These are phyloP conservation scores for Sigmodon hispidus DNA, from an alignment of 2,113 vertebrate genomes.

Conservation along the genomic window DNA sequence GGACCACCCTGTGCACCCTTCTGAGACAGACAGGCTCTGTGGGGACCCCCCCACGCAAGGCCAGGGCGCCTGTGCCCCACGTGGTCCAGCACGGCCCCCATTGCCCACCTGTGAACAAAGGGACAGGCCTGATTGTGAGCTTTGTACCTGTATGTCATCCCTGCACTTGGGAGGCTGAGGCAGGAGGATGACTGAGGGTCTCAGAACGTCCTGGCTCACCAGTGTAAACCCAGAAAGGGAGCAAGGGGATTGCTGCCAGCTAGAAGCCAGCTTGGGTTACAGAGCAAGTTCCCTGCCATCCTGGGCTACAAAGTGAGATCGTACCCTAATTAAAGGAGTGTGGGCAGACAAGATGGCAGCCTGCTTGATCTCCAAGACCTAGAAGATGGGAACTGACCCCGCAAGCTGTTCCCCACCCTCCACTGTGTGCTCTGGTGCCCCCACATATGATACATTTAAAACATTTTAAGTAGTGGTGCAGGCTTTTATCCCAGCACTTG, in stretches of 20 bases:
- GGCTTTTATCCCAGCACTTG: neutral
- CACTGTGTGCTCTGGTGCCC: neutral
- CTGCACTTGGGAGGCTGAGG: neutral
- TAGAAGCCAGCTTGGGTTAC: neutral
- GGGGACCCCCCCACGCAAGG: conserved; percentile 41
- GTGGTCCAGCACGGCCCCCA: neutral
- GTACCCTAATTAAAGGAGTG: neutral
- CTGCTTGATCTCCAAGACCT: neutral
- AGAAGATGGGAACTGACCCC: too few species aligned
- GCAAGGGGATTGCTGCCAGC: neutral
- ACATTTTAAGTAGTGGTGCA: too few species aligned
- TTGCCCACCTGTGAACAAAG: neutral
- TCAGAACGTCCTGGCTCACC: neutral
- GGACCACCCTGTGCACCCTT: neutral
- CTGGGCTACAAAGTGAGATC: neutral
- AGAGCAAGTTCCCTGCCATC: neutral
- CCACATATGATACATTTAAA: neutral
- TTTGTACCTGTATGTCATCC: neutral
- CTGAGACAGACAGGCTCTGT: neutral
- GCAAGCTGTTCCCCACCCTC: too few species aligned
- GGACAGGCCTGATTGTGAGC: neutral
- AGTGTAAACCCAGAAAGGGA: neutral
- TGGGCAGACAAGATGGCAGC: neutral
- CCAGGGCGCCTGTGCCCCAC: neutral
- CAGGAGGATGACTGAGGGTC: neutral